phyloP scores from a whole-genome alignment of 2,888 invertebrate species.

The Athrips mouffetella region DNA sequence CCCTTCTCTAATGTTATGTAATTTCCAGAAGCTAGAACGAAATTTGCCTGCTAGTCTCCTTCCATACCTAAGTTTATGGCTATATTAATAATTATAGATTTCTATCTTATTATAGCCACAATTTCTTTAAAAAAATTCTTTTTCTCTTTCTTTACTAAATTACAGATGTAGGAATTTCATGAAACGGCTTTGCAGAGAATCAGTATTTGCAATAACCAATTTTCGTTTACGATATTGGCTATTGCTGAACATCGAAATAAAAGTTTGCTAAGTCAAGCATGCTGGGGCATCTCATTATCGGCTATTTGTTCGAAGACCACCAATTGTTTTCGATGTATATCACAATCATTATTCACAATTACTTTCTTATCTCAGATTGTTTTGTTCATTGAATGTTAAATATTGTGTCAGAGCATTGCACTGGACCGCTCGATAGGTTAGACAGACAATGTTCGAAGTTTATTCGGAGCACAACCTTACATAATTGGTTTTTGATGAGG shows the following conservation, averaged over 20 bases:
- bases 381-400: constrained; percentile 37
- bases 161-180: neutral
- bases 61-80: neutral
- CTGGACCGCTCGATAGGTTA: constrained; percentile 37
- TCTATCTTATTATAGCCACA: no score
- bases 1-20: constrained; percentile 37
- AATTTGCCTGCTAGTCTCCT: neutral
- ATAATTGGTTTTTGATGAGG: constrained; percentile 42
- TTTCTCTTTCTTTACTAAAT: no score
- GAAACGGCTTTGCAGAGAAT: no score
- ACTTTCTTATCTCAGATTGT: constrained; percentile 43
- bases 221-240: no score
- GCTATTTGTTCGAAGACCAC: constrained; percentile 38
- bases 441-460: constrained; percentile 45
- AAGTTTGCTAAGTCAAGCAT: neutral
- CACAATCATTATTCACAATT: constrained; percentile 44
- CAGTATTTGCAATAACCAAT: no score
- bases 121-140: no score
- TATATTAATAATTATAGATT: neutral
- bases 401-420: constrained; percentile 33
- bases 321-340: constrained; percentile 41
- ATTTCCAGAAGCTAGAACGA: constrained; percentile 1
- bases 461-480: constrained; percentile 40
- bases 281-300: constrained; percentile 23
- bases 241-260: no score